A percentile compares a stretch with the other conserved stretches of the same genome.
phyloP scores from a whole-genome alignment of 2,797 vertebrate species.

The Pseudomugil tenellus region DNA sequence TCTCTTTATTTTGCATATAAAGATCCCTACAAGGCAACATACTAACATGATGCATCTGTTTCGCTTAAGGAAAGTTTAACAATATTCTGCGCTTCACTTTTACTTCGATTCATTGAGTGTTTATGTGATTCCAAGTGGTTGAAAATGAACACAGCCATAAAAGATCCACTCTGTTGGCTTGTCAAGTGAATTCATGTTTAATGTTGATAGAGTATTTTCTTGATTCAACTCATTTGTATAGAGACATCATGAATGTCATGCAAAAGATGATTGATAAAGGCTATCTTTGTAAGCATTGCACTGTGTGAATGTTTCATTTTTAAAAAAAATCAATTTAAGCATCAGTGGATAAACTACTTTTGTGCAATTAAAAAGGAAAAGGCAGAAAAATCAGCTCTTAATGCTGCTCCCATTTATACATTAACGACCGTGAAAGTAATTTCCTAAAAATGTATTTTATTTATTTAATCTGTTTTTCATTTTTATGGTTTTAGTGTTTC shows the following conservation, averaged over 20 bases:
- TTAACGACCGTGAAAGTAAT: too few relatives aligned
- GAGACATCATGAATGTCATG: constrained; percentile 67
- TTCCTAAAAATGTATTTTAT: too few relatives aligned
- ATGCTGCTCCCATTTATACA: too few relatives aligned
- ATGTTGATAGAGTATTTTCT: constrained; percentile 28
- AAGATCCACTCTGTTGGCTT: constrained; percentile 12
- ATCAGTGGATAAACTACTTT: too few relatives aligned
- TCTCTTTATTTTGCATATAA: background rate
- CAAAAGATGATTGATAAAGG: constrained; percentile 48
- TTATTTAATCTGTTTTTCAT: too few relatives aligned
- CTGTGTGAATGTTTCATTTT: constrained; percentile 46
- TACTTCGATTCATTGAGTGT: constrained; percentile 17
- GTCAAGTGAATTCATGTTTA: constrained; percentile 18
- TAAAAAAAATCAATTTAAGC: too few relatives aligned
- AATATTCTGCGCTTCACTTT: constrained; percentile 7
- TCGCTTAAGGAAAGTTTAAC: constrained; percentile 39
- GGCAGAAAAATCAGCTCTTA: too few relatives aligned
- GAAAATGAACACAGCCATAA: constrained; percentile 1
- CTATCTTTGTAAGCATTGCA: constrained; percentile 41
- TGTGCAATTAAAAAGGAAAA: too few relatives aligned
- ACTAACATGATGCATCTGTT: constrained; percentile 16
- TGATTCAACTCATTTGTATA: constrained; percentile 40
- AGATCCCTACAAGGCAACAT: too few relatives aligned
- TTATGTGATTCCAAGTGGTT: constrained; percentile 4
- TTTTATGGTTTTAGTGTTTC: too few relatives aligned